A percentile compares a stretch with the other conserved stretches of the same genome.
Evolutionary conservation across 1,140 invertebrate species (phyloP).

Genomic region (Chrysomallon squamiferum): DNA sequence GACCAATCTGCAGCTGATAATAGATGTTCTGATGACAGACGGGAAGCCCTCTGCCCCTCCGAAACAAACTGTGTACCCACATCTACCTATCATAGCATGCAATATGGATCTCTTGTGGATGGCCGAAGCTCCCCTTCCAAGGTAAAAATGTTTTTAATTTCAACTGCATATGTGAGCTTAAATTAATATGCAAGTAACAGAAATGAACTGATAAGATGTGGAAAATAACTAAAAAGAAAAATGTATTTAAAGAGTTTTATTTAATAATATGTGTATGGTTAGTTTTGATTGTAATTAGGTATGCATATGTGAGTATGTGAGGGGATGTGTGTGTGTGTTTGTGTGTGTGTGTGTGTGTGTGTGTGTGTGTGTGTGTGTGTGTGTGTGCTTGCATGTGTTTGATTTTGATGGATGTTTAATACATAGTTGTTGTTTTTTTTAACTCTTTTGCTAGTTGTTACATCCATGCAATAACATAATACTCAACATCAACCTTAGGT

Average conservation of each 20-base stretch:
- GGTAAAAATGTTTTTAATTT: constrained; percentile 15
- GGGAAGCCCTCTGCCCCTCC: constrained; percentile 65
- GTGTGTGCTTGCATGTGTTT: too few relatives aligned
- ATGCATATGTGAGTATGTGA: not conserved
- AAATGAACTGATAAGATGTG: too few relatives aligned
- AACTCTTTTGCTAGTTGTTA: too few relatives aligned
- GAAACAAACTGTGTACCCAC: constrained; percentile 66
- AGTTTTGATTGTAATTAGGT: not conserved
- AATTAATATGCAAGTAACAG: too few relatives aligned
- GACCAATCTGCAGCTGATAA: constrained; percentile 69
- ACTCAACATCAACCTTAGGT: too few relatives aligned
- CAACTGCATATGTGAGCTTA: too few relatives aligned
- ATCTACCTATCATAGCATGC: constrained; percentile 65
- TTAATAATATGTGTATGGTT: not conserved
- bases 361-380: not conserved
- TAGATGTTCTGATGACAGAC: constrained; percentile 75
- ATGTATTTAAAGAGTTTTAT: not conserved
- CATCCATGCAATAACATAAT: too few relatives aligned
- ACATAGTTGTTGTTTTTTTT: too few relatives aligned
- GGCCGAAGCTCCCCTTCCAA: constrained; percentile 61
- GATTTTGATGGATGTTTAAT: too few relatives aligned
- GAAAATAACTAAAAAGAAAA: not conserved
- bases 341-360: not conserved
- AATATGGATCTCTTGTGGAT: constrained; percentile 64
- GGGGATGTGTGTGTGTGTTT: not conserved